Conservation (phyloP, 2,888 invertebrate species). For the Corythucha ciliata region DNA sequence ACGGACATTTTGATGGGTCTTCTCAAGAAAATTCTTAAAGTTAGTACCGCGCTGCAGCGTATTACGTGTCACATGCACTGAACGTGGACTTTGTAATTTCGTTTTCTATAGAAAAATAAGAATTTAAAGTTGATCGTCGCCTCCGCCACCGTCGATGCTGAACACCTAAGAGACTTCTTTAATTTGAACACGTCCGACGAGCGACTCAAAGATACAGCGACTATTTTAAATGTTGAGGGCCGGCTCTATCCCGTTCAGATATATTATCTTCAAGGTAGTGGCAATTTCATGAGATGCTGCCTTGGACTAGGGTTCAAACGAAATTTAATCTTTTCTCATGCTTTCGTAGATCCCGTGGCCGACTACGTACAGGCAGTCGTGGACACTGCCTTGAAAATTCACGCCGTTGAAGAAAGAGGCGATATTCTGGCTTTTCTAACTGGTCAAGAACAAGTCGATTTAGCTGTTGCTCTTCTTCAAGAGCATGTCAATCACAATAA, state of each 20-base stretch:
- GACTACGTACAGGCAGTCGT: conserved; percentile 82
- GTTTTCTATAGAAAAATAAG: conserved; percentile 56
- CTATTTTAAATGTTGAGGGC: conserved; percentile 80
- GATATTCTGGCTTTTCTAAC: conserved; percentile 90
- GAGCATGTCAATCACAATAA: conserved; percentile 41
- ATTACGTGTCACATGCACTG: not conserved
- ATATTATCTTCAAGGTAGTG: conserved; percentile 61
- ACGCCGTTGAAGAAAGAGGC: conserved; percentile 68
- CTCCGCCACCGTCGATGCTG: conserved; percentile 93
- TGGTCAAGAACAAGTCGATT: conserved; percentile 87
- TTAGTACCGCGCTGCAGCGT: conserved; percentile 37
- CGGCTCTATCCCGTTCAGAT: conserved; percentile 78
- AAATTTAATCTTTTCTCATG: too few species aligned
- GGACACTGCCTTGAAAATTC: conserved; percentile 82
- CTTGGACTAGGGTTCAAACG: too few species aligned
- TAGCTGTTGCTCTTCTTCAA: conserved; percentile 56
- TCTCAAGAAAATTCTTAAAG: conserved; percentile 79
- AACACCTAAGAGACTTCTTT: conserved; percentile 71
- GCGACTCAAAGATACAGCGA: conserved; percentile 55
- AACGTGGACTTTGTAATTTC: not conserved
- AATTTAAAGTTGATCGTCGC: conserved; percentile 78
- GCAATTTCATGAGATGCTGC: not conserved
- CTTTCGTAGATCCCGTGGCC: conserved; percentile 64
- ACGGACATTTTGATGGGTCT: conserved; percentile 92
- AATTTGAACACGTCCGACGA: conserved; percentile 47